These are phyloP conservation scores for Vultur gryphus DNA, from an alignment of 2,797 vertebrate species.

Conservation along the genomic window DNA sequence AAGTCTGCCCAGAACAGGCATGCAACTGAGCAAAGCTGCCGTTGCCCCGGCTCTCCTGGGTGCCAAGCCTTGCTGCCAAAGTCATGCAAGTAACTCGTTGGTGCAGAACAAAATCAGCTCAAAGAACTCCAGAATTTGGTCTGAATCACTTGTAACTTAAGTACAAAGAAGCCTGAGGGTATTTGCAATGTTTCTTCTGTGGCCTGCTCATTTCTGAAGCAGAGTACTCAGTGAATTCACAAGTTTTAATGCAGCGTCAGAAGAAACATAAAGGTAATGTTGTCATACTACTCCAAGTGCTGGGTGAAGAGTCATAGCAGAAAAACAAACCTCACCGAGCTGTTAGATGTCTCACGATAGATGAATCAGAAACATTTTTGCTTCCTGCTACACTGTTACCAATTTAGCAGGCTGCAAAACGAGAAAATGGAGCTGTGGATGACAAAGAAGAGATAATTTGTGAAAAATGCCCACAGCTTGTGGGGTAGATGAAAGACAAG, in stretches of 20 bases:
- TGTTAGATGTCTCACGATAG: constrained; percentile 42
- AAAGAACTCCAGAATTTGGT: not conserved
- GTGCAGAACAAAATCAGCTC: not conserved
- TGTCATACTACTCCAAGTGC: not conserved
- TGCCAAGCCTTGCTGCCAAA: not conserved
- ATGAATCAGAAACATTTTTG: constrained; percentile 57
- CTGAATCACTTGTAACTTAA: not conserved
- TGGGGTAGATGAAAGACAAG: constrained; percentile 40
- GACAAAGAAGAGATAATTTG: constrained; percentile 37
- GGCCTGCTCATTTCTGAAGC: constrained; percentile 3
- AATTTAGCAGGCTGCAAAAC: constrained; percentile 47
- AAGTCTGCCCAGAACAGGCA: not conserved
- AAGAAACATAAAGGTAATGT: constrained; percentile 11
- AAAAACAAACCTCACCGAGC: constrained; percentile 18
- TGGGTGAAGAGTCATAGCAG: constrained; percentile 14
- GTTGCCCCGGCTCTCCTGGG: rapidly evolving
- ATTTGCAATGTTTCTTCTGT: not conserved
- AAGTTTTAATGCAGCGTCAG: constrained; percentile 16
- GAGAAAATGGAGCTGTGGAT: constrained; percentile 28
- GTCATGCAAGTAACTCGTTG: not conserved
- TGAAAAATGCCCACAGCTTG: constrained; percentile 33
- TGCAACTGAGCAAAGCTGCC: not conserved
- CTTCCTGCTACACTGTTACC: constrained; percentile 9
- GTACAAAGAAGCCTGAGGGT: not conserved
- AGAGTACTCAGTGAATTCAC: not conserved